A percentile compares a stretch with the other conserved stretches of the same genome.
Conservation (phyloP, 2,888 invertebrate species). For the Tenthredo notha region DNA sequence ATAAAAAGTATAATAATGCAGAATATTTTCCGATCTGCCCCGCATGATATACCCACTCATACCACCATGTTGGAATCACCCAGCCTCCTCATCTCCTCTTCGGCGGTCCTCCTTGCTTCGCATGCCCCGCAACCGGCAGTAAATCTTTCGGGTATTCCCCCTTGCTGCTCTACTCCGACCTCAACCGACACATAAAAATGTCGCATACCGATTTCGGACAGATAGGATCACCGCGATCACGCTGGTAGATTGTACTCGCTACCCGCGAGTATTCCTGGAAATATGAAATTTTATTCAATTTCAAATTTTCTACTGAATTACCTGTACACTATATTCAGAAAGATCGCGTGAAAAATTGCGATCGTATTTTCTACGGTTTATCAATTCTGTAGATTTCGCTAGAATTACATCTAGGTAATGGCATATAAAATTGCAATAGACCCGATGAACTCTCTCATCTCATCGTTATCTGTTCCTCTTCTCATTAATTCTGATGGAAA, state of each 20-base stretch:
- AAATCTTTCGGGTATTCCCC: conserved; percentile 48
- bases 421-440: neutral
- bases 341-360: neutral
- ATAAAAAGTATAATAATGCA: conserved; percentile 69
- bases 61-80: conserved; percentile 59
- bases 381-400: neutral
- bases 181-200: conserved; percentile 55
- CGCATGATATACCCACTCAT: conserved; percentile 62
- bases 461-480: neutral
- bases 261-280: conserved; percentile 1
- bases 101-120: conserved; percentile 51
- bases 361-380: neutral
- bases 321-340: neutral
- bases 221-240: conserved; percentile 61
- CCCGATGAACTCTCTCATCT: neutral
- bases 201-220: conserved; percentile 62
- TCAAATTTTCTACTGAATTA: neutral
- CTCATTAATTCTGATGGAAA: neutral
- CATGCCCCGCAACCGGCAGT: conserved; percentile 55
- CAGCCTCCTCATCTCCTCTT: conserved; percentile 36
- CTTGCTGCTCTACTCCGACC: conserved; percentile 54
- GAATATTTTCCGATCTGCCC: conserved; percentile 68
- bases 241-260: conserved; percentile 32
- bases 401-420: neutral
- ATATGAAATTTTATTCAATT: conserved; percentile 43